Conservation (phyloP, 2,888 invertebrate genomes). For the Unio delphinus region DNA sequence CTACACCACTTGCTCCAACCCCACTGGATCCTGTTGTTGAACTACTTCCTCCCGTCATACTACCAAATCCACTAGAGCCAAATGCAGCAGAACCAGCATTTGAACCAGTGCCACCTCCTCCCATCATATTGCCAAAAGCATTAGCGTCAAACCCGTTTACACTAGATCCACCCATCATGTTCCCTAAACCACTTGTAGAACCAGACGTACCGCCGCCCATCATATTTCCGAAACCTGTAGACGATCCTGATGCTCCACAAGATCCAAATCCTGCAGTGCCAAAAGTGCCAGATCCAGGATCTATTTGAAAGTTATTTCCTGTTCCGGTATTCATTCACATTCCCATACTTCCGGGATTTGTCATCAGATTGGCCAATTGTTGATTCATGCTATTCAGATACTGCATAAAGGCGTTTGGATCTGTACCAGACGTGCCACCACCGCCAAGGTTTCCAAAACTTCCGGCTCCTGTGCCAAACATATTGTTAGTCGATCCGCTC, state of each 20-base stretch:
- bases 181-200: neutral
- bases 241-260: conserved; percentile 4
- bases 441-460: too few relatives aligned
- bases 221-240: conserved; percentile 9
- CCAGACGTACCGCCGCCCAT: conserved; percentile 6
- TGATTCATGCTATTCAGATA: too few relatives aligned
- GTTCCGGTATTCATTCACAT: too few relatives aligned
- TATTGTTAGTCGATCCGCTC: too few relatives aligned
- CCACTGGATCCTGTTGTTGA: neutral
- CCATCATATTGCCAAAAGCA: conserved; percentile 9
- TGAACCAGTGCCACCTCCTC: conserved; percentile 4
- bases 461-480: too few relatives aligned
- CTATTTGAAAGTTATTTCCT: neutral
- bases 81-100: neutral
- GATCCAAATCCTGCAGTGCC: conserved; percentile 8
- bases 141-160: conserved; percentile 7
- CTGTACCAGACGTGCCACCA: too few relatives aligned
- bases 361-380: too few relatives aligned
- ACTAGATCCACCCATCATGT: too few relatives aligned
- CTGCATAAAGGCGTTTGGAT: too few relatives aligned
- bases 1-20: neutral
- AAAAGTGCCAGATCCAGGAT: conserved; percentile 5
- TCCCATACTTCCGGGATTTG: too few relatives aligned
- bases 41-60: neutral
- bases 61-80: neutral